Percentiles rank a stretch among this genome's conserved stretches.
phyloP scores from a whole-genome alignment of 2,113 vertebrate genomes.

The Petrocephalus microphthalmus region DNA sequence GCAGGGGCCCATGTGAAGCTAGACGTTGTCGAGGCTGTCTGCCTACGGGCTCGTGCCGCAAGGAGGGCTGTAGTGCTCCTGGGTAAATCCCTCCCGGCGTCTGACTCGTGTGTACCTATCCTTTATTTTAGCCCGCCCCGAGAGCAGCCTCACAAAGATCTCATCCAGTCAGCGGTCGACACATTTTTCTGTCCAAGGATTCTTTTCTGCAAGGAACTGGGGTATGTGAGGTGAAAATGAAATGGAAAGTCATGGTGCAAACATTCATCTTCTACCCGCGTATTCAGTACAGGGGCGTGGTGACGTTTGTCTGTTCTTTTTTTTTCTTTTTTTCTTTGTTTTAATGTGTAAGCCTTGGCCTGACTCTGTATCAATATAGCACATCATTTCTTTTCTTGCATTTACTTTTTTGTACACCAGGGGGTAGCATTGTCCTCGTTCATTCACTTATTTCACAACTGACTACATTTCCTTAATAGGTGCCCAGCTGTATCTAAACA shows the following conservation, averaged over 20 bases:
- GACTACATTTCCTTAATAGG: neutral
- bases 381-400: neutral
- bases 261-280: neutral
- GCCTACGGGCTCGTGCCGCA: neutral
- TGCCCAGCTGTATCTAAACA: neutral
- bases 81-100: neutral
- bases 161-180: constrained; percentile 73
- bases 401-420: neutral
- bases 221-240: constrained; percentile 51
- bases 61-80: neutral
- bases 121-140: constrained; percentile 64
- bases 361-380: neutral
- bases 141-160: constrained; percentile 72
- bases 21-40: neutral
- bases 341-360: neutral
- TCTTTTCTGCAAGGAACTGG: constrained; percentile 66
- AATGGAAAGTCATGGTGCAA: neutral
- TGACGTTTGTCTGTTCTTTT: neutral
- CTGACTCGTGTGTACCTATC: neutral
- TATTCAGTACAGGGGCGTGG: neutral
- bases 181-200: constrained; percentile 75
- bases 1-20: neutral
- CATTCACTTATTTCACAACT: neutral
- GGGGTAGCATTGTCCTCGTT: neutral
- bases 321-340: too few species aligned